phyloP scores from a whole-genome alignment of 2,888 invertebrate genomes.

The Elmis aenea region DNA sequence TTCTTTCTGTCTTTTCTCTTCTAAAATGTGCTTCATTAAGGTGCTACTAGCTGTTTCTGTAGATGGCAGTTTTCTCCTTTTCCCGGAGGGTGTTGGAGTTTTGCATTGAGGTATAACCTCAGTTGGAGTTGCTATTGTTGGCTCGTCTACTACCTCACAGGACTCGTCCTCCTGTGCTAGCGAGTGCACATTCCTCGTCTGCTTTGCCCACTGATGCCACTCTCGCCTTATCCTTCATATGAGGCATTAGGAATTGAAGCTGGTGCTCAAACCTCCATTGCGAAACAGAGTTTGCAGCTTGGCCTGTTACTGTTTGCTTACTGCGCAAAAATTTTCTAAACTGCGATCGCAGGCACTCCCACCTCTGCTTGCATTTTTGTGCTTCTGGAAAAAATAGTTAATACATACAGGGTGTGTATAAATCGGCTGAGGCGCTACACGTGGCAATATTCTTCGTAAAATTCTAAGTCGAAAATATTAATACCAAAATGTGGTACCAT shows the following conservation, averaged over 20 bases:
- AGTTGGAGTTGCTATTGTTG: too few species aligned
- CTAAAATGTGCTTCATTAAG: slow-evolving; percentile 5
- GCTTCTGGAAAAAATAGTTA: neutral
- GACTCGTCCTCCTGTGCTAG: too few species aligned
- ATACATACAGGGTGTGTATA: too few species aligned
- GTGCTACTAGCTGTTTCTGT: slow-evolving; percentile 2
- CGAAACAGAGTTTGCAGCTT: neutral
- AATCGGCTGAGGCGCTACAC: too few species aligned
- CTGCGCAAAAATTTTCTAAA: neutral
- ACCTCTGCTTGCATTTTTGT: slow-evolving; percentile 1
- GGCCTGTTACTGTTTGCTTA: neutral
- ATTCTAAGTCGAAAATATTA: too few species aligned
- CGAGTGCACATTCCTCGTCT: slow-evolving; percentile 1
- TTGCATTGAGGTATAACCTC: too few species aligned
- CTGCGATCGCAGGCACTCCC: slow-evolving; percentile 1
- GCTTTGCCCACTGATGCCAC: neutral
- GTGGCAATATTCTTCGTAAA: too few species aligned
- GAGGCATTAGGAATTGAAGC: neutral
- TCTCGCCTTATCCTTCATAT: slow-evolving; percentile 2
- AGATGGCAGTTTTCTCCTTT: neutral
- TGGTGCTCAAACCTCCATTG: neutral
- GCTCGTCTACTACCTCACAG: too few species aligned
- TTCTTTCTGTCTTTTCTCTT: slow-evolving; percentile 6
- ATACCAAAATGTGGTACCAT: too few species aligned
- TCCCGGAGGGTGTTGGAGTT: too few species aligned